A percentile compares a stretch with the other conserved stretches of the same genome.
Conservation (phyloP, 1,140 invertebrate genomes). For the Drosophila cardini region DNA sequence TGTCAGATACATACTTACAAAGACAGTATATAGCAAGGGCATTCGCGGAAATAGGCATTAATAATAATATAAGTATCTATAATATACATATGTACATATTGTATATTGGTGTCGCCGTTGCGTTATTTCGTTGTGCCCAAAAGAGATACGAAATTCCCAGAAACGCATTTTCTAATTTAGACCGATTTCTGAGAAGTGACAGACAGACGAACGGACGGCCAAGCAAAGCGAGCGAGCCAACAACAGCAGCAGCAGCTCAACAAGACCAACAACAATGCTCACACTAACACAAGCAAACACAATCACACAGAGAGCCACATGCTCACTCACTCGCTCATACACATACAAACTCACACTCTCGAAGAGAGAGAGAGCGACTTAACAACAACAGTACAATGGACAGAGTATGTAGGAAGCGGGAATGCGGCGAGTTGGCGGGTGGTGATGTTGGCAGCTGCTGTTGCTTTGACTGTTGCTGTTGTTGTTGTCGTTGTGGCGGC, state of each 20-base stretch:
- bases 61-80: conserved; percentile 31
- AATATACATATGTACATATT: conserved; percentile 49
- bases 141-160: conserved; percentile 84
- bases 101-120: conserved; percentile 61
- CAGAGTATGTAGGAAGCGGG: conserved; percentile 42
- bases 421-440: conserved; percentile 51
- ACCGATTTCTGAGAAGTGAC: conserved; percentile 84
- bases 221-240: conserved; percentile 29
- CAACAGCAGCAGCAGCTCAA: conserved; percentile 57
- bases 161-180: conserved; percentile 85
- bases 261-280: conserved; percentile 62
- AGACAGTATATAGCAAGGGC: conserved; percentile 27
- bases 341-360: conserved; percentile 27
- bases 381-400: conserved; percentile 30
- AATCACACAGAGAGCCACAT: conserved; percentile 23
- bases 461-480: conserved; percentile 46
- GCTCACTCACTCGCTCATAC: conserved; percentile 21
- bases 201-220: conserved; percentile 49
- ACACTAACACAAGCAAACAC: conserved; percentile 43
- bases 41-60: conserved; percentile 42
- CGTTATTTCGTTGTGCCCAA: conserved; percentile 70
- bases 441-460: conserved; percentile 74
- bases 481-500: conserved; percentile 55
- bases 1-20: neutral
- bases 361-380: conserved; percentile 41